Conservation (phyloP, 2,888 invertebrate species). For the Andricus curvator region DNA sequence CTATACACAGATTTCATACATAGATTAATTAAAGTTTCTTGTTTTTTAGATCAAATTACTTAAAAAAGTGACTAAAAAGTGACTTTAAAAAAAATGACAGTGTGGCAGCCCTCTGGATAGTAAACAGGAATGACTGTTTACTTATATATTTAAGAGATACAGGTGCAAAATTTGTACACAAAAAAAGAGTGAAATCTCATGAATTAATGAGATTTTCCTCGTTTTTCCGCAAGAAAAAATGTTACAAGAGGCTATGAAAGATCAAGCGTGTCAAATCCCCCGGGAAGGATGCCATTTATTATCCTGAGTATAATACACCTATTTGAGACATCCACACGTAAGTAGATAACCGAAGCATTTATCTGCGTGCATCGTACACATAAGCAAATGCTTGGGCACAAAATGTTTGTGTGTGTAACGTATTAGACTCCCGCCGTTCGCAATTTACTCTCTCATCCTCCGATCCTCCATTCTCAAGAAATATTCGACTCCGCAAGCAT, state of each 20-base stretch:
- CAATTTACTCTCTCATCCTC: conserved; percentile 35
- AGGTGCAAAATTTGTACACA: not conserved
- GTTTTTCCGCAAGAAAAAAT: conserved; percentile 6
- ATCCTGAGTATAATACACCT: conserved; percentile 60
- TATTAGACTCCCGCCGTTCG: conserved; percentile 40
- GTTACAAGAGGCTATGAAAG: conserved; percentile 63
- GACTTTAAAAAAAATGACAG: too few relatives aligned
- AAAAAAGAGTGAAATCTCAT: not conserved
- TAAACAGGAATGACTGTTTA: too few relatives aligned
- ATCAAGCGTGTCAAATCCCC: conserved; percentile 70
- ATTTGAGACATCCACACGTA: conserved; percentile 38
- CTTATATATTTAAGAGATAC: not conserved
- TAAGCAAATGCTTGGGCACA: conserved; percentile 28
- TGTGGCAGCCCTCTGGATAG: too few relatives aligned
- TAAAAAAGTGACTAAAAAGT: too few relatives aligned
- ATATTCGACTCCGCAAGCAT: conserved; percentile 14
- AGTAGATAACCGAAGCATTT: conserved; percentile 3
- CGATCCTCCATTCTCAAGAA: conserved; percentile 14
- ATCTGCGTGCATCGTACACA: conserved; percentile 7
- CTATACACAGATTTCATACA: too few relatives aligned
- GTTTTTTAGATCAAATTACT: too few relatives aligned
- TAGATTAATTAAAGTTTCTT: too few relatives aligned
- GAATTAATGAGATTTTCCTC: conserved; percentile 9
- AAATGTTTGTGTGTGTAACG: conserved; percentile 30
- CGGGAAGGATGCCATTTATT: conserved; percentile 71